Conservation (phyloP, 2,888 invertebrate genomes). For the Eupeodes luniger region DNA sequence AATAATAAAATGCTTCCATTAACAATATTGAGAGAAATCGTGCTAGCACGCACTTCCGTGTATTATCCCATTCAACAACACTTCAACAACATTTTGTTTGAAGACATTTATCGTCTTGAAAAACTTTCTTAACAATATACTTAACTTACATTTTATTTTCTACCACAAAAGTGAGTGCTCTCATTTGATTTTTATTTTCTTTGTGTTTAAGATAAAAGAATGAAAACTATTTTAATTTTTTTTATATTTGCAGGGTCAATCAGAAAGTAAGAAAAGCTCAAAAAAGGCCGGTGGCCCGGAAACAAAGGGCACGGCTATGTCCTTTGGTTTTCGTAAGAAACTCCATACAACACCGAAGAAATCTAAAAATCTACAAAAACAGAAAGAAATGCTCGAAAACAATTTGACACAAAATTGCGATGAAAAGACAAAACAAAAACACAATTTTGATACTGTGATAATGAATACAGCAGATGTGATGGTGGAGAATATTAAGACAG, state of each 20-base stretch:
- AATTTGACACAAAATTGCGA: slow-evolving; percentile 77
- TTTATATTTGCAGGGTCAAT: slow-evolving; percentile 81
- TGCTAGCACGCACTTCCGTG: slow-evolving; percentile 25
- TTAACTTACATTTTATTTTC: background rate
- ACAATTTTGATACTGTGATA: slow-evolving; percentile 77
- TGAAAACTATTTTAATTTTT: slow-evolving; percentile 38
- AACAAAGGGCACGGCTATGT: slow-evolving; percentile 90
- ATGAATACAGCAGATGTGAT: slow-evolving; percentile 75
- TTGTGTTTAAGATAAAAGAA: background rate
- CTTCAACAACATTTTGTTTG: slow-evolving; percentile 18
- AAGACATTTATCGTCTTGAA: background rate
- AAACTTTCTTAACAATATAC: background rate
- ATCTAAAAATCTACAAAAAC: slow-evolving; percentile 78
- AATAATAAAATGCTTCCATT: slow-evolving; percentile 5
- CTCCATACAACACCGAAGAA: slow-evolving; percentile 85
- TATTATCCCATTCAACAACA: slow-evolving; percentile 13
- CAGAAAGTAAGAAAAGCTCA: slow-evolving; percentile 83
- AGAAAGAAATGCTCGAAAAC: slow-evolving; percentile 72
- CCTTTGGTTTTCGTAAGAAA: slow-evolving; percentile 92
- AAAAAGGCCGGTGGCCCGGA: slow-evolving; percentile 80
- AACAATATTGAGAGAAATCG: background rate
- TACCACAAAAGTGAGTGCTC: no score
- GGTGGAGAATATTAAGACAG: slow-evolving; percentile 47
- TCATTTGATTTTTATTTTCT: background rate
- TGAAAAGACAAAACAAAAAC: slow-evolving; percentile 68